Evolutionary conservation across 2,797 vertebrate species (phyloP), one percentile per base, ranked within the genome.

Genomic region (Setipinna tenuifilis): DNA sequence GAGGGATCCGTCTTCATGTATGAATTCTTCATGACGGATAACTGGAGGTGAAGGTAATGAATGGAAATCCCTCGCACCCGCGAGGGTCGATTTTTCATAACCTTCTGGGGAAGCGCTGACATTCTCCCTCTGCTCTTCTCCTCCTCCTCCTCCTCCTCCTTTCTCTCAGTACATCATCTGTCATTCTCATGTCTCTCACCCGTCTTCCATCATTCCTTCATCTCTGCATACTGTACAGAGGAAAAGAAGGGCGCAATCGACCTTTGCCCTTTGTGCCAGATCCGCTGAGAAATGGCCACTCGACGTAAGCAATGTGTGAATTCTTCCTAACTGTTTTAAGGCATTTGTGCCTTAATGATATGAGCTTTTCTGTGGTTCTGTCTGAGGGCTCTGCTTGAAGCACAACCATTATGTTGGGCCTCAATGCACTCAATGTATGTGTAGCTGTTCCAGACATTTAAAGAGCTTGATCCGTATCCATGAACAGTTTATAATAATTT

Each of bases 31-130:
- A 88, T 88, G 85, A 87, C 86, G 81, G 87, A 89, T 90, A 85
- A 83, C 85, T 89, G 88, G 59, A 92, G 88, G 88, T 82, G 75
- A 85, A 82, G 87, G 61, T 89, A 91, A 92, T 91, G 86, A 91
- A 91, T 89, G 82, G 83, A 91, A 86, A 86, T 89, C 86, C 87
- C 84, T 81, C 81, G 65, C 54, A 46, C 83, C 85, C 78, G 81
- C 62, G 81, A 48, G 84, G 83, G 81, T 21, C 1, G 12, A 87
- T 90, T 88, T 90, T 87, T 89, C 88, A 88, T 83, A 83, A 50
- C 83, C 59, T 86, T 19, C 21, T 21, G 87, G 86, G 81, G 82
- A 89, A 85, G 82, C 83, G 75, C 87, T 89, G 90, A 91, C 85
- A 86, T 61, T 84, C 65, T 71, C 46, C 82, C 11, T 85, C 83